Evolutionary conservation across 2,113 vertebrate genomes (phyloP), one percentile per base, ranked within the genome.

Genomic region (Lepidothrix coronata): DNA sequence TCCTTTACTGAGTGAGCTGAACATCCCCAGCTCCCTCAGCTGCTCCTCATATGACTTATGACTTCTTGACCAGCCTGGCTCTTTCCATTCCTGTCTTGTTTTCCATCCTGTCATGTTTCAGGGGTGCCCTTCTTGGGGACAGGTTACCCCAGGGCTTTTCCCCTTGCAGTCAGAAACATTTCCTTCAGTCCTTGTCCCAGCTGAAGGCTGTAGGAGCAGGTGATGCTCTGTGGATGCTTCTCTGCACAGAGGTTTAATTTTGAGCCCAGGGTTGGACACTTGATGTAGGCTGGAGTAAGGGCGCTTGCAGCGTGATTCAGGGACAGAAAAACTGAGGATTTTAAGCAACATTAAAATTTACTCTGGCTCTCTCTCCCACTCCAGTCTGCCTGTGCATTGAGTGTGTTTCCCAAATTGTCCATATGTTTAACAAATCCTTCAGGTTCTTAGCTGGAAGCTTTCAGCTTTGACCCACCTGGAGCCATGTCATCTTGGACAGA

Each of bases 391-490:
- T 51, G n/a, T 14, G 2, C 46, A 23, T 44, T 1, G 11, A 71
- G 59, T 10, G 43, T 59, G 57, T 74, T 96, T 84, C 83, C 77
- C 85, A 90, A 57, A 4, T 57, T 85, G 51, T 87, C 85, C 74
- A 8, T 82, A 28, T 86, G 55, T 85, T 95, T 51, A 91, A 89
- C 65, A 93, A 27, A 63, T 88, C 58, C 71, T 87, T 66, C 89
- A 87, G 84, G 70, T 91, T 95, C 70, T 70, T 30, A 63, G 70
- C 86, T 96, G 96, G 96, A 96, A 94, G 57, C 86, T 91, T 89
- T 92, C 73, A 85, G 93, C 86, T 72, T 37, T 97, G 96, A 97
- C 96, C 97, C 71, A 97, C 94, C 94, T 97, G 96, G 97, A 97
- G 74, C 94, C 5, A 37, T 94, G 89, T 95, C 83, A 95, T 93